phyloP scores from a whole-genome alignment of 2,113 vertebrate species.

The Cololabis saira region DNA sequence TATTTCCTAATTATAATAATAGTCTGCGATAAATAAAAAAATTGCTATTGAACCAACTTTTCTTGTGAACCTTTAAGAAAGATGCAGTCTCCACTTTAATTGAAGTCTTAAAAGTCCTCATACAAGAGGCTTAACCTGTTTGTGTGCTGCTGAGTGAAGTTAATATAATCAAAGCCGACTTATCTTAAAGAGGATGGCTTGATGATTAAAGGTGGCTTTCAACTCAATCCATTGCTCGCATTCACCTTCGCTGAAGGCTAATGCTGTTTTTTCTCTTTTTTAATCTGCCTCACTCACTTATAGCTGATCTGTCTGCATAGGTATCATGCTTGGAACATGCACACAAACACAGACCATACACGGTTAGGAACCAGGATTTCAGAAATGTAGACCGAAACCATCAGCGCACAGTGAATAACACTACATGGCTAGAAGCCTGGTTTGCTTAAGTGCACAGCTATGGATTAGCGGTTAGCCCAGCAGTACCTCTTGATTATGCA shows the following conservation, averaged over 20 bases:
- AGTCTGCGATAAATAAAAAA: too few relatives aligned
- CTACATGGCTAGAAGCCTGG: constrained; percentile 42
- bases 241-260: constrained; percentile 71
- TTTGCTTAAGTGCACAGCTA: constrained; percentile 69
- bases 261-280: constrained; percentile 66
- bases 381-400: constrained; percentile 33
- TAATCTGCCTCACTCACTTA: constrained; percentile 65
- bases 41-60: neutral
- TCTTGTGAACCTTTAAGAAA: constrained; percentile 11
- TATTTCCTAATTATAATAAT: too few relatives aligned
- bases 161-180: constrained; percentile 63
- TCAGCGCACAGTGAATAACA: constrained; percentile 45
- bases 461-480: constrained; percentile 71
- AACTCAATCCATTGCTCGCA: constrained; percentile 65
- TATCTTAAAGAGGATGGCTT: constrained; percentile 41
- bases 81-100: constrained; percentile 33
- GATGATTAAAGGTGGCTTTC: constrained; percentile 73
- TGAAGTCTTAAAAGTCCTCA: constrained; percentile 59
- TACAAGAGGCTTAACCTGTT: constrained; percentile 49
- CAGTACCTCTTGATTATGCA: constrained; percentile 63
- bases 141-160: constrained; percentile 54
- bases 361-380: constrained; percentile 26
- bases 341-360: neutral
- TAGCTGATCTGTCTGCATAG: constrained; percentile 30
- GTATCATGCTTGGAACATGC: neutral